Percentiles rank a stretch among this genome's conserved stretches.
These are phyloP conservation scores for Rostratula benghalensis DNA, from an alignment of 2,113 vertebrate species.

Conservation along the genomic window DNA sequence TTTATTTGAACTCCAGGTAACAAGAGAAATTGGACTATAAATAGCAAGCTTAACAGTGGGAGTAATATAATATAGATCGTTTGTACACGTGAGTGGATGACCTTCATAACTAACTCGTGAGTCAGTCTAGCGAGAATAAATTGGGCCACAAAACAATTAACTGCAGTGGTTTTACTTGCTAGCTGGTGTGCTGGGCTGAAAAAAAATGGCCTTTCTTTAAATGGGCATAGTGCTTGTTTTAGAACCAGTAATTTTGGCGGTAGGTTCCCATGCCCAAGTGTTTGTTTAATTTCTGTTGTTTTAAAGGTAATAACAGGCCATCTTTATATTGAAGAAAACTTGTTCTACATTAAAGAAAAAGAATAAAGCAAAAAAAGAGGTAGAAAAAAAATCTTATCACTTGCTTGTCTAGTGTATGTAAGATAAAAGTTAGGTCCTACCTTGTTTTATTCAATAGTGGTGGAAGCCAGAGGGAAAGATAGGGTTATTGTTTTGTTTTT, in stretches of 20 bases:
- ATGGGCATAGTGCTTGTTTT: neutral
- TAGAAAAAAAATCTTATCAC: neutral
- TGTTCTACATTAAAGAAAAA: neutral
- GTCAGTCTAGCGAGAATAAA: constrained; percentile 50
- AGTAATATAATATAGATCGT: constrained; percentile 62
- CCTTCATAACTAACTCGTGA: constrained; percentile 66
- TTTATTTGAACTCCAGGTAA: constrained; percentile 57
- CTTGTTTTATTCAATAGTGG: neutral
- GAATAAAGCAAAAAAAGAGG: neutral
- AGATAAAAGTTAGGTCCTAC: neutral
- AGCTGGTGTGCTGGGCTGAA: neutral
- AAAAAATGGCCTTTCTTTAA: neutral
- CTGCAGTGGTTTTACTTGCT: neutral
- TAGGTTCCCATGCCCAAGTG: neutral
- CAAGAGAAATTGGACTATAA: constrained; percentile 59
- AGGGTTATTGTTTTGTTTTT: neutral
- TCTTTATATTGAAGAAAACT: neutral
- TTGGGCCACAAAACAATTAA: constrained; percentile 41
- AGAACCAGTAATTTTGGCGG: neutral
- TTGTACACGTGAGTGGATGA: constrained; percentile 57
- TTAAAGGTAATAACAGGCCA: neutral
- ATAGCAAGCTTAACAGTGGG: constrained; percentile 59
- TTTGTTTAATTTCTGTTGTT: neutral
- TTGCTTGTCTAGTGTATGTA: neutral
- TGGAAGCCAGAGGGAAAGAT: neutral